phyloP scores from a whole-genome alignment of 2,888 invertebrate species.

The Conchocele bisecta region DNA sequence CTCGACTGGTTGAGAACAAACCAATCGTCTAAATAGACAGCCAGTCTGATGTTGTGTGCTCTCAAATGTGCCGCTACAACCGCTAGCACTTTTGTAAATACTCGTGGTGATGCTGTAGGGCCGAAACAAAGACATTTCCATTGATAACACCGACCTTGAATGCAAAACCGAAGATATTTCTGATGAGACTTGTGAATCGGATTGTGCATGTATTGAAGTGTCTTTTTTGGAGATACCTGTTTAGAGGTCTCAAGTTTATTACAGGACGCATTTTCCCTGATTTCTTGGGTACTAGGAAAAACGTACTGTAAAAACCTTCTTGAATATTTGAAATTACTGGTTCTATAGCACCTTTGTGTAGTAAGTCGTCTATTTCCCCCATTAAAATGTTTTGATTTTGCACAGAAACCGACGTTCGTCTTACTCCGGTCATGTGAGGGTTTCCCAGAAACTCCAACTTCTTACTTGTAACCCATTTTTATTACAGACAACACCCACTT shows the following conservation, averaged over 20 bases:
- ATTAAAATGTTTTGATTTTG: no score
- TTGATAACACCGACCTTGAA: conserved; percentile 30
- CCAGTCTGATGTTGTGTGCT: no score
- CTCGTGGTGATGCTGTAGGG: conserved; percentile 36
- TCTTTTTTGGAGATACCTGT: conserved; percentile 46
- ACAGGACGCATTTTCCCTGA: no score
- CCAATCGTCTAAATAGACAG: no score
- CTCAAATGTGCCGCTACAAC: conserved; percentile 39
- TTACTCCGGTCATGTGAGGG: conserved; percentile 26
- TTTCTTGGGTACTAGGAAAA: no score
- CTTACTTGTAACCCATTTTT: conserved; percentile 32
- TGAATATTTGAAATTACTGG: conserved; percentile 9
- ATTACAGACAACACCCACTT: no score
- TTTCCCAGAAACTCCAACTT: conserved; percentile 30
- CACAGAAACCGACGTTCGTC: conserved; percentile 2
- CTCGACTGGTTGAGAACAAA: no score
- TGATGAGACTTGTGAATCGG: conserved; percentile 25
- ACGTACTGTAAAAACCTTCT: no score
- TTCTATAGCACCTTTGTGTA: conserved; percentile 37
- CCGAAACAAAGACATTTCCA: conserved; percentile 43
- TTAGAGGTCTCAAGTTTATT: no score
- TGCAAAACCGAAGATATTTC: conserved; percentile 35
- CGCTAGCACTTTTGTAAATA: conserved; percentile 43
- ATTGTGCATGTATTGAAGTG: conserved; percentile 28
- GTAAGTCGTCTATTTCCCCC: conserved; percentile 22